A percentile compares a stretch with the other conserved stretches of the same genome.
Evolutionary conservation across 1,140 invertebrate genomes (phyloP).

Genomic region (Drosophila sp.): DNA sequence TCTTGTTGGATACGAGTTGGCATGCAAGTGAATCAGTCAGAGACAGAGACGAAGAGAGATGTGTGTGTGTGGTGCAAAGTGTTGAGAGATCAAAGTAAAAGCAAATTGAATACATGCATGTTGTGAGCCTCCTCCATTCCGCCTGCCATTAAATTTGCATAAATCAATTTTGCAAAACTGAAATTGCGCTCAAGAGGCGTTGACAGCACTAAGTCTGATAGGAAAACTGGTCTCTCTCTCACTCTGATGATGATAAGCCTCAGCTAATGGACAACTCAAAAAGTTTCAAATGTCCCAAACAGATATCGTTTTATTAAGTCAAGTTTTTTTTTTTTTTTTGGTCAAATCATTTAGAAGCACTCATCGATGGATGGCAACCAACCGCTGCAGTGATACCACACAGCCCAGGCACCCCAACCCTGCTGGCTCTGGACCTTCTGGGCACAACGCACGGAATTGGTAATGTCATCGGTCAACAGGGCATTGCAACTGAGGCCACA

Average conservation of each 20-base stretch:
- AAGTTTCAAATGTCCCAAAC: slow-evolving; percentile 21
- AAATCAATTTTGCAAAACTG: slow-evolving; percentile 64
- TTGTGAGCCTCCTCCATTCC: slow-evolving; percentile 10
- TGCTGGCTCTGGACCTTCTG: slow-evolving; percentile 50
- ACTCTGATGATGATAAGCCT: slow-evolving; percentile 29
- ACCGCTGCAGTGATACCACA: slow-evolving; percentile 58
- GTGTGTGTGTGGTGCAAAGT: slow-evolving; percentile 21
- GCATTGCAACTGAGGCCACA: slow-evolving; percentile 48
- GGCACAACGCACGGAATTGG: slow-evolving; percentile 50
- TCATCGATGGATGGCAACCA: slow-evolving; percentile 56
- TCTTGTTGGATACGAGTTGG: slow-evolving; percentile 10
- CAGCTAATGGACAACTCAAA: slow-evolving; percentile 51
- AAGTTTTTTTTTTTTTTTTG: slow-evolving; percentile 6
- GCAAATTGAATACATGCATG: slow-evolving; percentile 14
- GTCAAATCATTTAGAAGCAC: slow-evolving; percentile 46
- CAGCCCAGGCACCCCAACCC: slow-evolving; percentile 65
- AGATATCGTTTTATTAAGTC: neutral
- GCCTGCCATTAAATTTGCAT: slow-evolving; percentile 57
- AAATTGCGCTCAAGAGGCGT: slow-evolving; percentile 57
- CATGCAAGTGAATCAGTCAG: slow-evolving; percentile 11
- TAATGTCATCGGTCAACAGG: slow-evolving; percentile 49
- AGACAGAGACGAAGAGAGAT: neutral
- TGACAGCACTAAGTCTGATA: slow-evolving; percentile 34
- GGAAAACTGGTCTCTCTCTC: slow-evolving; percentile 34
- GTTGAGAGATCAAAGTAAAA: slow-evolving; percentile 55